Conservation (phyloP, 1,140 invertebrate species). For the Sipha flava region DNA sequence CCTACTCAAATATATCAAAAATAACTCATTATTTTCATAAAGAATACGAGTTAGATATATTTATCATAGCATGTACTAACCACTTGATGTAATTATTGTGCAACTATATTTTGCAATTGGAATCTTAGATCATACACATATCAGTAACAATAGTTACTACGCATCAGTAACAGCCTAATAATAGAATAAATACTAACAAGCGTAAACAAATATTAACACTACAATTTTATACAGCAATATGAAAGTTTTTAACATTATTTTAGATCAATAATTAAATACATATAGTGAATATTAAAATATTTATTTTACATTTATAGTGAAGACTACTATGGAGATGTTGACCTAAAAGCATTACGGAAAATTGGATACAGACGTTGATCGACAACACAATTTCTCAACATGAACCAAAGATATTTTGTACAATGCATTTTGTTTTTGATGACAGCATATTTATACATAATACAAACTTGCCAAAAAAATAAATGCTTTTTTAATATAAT, state of each 20-base stretch:
- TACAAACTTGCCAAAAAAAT: constrained; percentile 8
- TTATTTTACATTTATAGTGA: constrained; percentile 51
- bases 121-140: too few species aligned
- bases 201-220: neutral
- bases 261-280: too few species aligned
- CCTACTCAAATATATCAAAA: too few species aligned
- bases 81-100: too few species aligned
- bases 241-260: too few species aligned
- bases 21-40: too few species aligned
- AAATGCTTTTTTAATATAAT: constrained; percentile 15
- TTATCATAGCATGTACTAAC: too few species aligned
- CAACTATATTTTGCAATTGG: too few species aligned
- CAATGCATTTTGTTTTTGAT: neutral
- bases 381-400: neutral
- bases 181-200: neutral
- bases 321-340: constrained; percentile 75
- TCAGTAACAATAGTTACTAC: neutral
- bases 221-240: neutral
- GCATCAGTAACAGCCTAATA: neutral
- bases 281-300: too few species aligned
- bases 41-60: too few species aligned
- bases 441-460: neutral
- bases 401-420: constrained; percentile 17
- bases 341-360: constrained; percentile 69
- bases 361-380: constrained; percentile 49